A percentile compares a stretch with the other conserved stretches of the same genome.
These are phyloP conservation scores for Agriopis marginaria DNA, from an alignment of 2,888 invertebrate species.

Conservation along the genomic window DNA sequence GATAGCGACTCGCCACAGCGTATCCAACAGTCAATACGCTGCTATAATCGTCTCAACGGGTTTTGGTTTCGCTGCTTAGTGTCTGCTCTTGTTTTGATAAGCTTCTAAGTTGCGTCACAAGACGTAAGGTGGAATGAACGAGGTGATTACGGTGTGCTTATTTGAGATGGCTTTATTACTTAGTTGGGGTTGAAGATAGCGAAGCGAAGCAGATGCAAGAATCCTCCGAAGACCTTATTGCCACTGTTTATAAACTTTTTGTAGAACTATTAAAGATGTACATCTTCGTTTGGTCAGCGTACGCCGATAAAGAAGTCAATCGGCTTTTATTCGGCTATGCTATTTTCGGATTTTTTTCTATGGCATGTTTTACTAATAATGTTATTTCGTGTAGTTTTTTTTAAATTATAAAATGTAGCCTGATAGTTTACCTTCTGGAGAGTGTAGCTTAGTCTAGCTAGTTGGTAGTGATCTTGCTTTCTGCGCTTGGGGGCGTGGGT, in stretches of 20 bases:
- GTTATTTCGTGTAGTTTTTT: no score
- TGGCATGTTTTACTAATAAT: no score
- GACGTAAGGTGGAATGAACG: slow-evolving; percentile 45
- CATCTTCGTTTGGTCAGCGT: no score
- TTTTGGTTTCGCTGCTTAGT: slow-evolving; percentile 45
- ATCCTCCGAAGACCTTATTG: slow-evolving; percentile 12
- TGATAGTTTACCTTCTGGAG: no score
- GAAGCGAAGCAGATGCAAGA: not conserved
- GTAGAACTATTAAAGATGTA: no score
- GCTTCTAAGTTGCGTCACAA: slow-evolving; percentile 55
- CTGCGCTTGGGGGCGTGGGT: no score
- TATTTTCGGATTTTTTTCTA: no score
- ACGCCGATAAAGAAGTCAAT: no score
- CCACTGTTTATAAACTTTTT: not conserved
- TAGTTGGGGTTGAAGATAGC: slow-evolving; percentile 5
- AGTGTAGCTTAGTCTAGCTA: no score
- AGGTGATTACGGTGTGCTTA: slow-evolving; percentile 39
- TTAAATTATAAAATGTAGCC: no score
- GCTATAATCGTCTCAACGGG: slow-evolving; percentile 31
- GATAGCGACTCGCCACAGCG: slow-evolving; percentile 17
- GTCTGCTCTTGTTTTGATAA: slow-evolving; percentile 55
- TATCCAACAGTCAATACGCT: slow-evolving; percentile 18
- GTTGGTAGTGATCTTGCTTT: no score
- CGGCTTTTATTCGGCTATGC: no score
- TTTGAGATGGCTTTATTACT: slow-evolving; percentile 6